A percentile compares a stretch with the other conserved stretches of the same genome.
Evolutionary conservation across 2,888 invertebrate genomes (phyloP).

Genomic region (Mesochorus sp.): DNA sequence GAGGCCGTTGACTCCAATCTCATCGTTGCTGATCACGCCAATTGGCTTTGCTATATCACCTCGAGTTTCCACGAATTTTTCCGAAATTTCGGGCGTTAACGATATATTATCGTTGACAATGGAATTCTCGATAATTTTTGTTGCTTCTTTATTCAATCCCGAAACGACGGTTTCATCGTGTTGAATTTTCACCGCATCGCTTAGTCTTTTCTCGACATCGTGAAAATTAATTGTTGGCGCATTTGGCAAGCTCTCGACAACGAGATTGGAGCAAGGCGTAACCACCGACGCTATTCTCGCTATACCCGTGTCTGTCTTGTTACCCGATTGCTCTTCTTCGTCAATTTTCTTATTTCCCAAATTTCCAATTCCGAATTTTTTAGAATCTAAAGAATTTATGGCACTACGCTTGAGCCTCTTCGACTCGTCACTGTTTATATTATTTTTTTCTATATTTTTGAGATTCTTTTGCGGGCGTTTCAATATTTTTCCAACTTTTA

Average conservation of each 20-base stretch:
- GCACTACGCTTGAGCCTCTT: slow-evolving; percentile 24
- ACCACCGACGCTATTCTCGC: slow-evolving; percentile 3
- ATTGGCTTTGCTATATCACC: slow-evolving; percentile 28
- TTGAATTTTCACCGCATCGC: slow-evolving; percentile 7
- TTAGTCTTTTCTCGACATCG: slow-evolving; percentile 9
- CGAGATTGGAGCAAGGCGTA: slow-evolving; percentile 20
- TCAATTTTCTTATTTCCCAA: slow-evolving; percentile 19
- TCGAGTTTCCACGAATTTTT: background rate
- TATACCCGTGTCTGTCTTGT: background rate
- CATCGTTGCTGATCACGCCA: background rate
- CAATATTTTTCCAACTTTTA: slow-evolving; percentile 13
- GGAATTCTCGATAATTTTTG: background rate
- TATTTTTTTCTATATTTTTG: slow-evolving; percentile 11
- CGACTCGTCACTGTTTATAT: background rate
- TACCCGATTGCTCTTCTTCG: background rate
- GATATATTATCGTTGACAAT: background rate
- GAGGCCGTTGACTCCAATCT: slow-evolving; percentile 29
- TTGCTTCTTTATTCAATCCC: background rate
- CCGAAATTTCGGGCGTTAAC: slow-evolving; percentile 15
- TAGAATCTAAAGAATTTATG: slow-evolving; percentile 1
- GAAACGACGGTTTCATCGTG: slow-evolving; percentile 4
- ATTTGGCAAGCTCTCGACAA: slow-evolving; percentile 69
- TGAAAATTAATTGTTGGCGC: slow-evolving; percentile 70
- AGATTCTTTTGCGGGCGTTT: slow-evolving; percentile 21
- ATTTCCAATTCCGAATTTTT: background rate